phyloP scores from a whole-genome alignment of 2,113 vertebrate species.

The Plecturocebus donacophilus region DNA sequence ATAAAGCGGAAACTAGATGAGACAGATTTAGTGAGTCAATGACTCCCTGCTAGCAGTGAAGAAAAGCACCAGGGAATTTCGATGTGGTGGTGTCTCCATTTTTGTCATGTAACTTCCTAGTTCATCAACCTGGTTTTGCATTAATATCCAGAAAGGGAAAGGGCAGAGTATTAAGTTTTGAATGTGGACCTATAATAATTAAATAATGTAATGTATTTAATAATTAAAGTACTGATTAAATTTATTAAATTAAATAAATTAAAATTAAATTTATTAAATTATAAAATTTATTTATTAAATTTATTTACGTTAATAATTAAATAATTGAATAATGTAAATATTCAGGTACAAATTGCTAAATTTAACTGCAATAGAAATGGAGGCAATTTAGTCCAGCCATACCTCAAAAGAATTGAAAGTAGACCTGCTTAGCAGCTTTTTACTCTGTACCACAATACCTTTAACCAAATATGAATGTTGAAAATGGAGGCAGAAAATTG shows the following conservation, averaged over 20 bases:
- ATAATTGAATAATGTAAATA: background rate
- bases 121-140: background rate
- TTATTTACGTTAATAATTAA: too few species aligned
- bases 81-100: background rate
- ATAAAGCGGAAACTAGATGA: background rate
- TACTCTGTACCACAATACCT: background rate
- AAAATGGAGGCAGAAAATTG: background rate
- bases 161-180: background rate
- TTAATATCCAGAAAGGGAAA: background rate
- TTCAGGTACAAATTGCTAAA: background rate
- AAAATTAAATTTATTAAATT: too few species aligned
- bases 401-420: background rate
- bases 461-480: background rate
- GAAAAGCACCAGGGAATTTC: background rate
- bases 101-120: background rate
- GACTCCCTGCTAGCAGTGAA: background rate
- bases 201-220: too few species aligned
- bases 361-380: background rate
- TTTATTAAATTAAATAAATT: too few species aligned
- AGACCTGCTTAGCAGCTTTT: rapidly evolving
- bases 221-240: too few species aligned
- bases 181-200: background rate
- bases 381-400: background rate
- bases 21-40: rapidly evolving
- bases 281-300: too few species aligned